Evolutionary conservation across 1,140 invertebrate species (phyloP), one percentile per base, ranked within the genome.

Genomic region (Drosophila nigromelanica): DNA sequence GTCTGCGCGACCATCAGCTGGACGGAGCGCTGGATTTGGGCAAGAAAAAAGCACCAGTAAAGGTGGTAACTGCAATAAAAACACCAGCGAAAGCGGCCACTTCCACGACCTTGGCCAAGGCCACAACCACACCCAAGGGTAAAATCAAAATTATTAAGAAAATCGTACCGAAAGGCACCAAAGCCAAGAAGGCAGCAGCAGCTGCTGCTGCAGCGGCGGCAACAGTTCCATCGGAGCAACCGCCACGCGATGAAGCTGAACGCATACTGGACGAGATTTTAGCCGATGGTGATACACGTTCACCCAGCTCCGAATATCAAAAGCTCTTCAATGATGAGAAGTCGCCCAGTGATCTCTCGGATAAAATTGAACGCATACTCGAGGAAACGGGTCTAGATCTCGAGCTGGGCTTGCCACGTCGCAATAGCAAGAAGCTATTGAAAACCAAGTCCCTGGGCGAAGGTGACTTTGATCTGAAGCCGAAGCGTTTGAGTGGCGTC

Each of bases 401-500:
- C 5, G 90, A 91, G 58, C 62, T 91, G 6, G 90, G 90, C 0
- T 43, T 90, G 6, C 77, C 82, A 1, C 69, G 67, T 21, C 64
- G 87, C n/a, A 61, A 35, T 12, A 82, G 74, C 43, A 91, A 90
- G 47, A 91, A 91, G 45, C 33, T 91, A 5, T 15, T 63, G 6
- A 91, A 91, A 54, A 85, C 90, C 10, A 91, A 91, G 40, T 91
- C 90, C 2, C 52, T 91, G 12, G 85, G 85, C 3, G 90, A 91
- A 33, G 87, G 72, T 0, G 90, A 91, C 15, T 89, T 91, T 12
- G 81, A 85, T 8, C 21, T 73, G 5, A 35, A 59, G 15, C 73
- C 64, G 0, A 64, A 74, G 30, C 67, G 89, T 0, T 69, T 86
- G 0, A 80, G 56, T 11, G 90, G 90, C 0, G 90, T 91, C 0